phyloP scores from a whole-genome alignment of 2,113 vertebrate genomes.

The Nerophis lumbriciformis region DNA sequence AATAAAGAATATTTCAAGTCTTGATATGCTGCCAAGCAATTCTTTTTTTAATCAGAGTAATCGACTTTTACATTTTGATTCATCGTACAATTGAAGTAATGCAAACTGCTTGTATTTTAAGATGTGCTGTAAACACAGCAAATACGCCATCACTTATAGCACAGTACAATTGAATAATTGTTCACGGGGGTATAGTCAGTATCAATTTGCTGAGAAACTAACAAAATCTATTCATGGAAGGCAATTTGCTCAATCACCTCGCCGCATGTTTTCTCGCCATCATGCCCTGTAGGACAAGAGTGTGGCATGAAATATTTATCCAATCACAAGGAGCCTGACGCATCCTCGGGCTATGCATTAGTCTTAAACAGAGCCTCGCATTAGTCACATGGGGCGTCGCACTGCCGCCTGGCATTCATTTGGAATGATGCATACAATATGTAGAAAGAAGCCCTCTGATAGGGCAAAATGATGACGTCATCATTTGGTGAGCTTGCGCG shows the following conservation, averaged over 20 bases:
- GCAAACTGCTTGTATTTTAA: not conserved
- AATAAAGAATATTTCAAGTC: no score
- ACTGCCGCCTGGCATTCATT: slow-evolving; percentile 49
- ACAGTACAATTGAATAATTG: no score
- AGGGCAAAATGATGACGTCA: not conserved
- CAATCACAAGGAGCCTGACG: slow-evolving; percentile 58
- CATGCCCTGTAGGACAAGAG: slow-evolving; percentile 48
- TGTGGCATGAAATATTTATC: slow-evolving; percentile 65
- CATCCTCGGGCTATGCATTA: slow-evolving; percentile 64
- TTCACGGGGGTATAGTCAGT: no score
- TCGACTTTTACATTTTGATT: no score
- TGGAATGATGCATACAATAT: slow-evolving; percentile 48
- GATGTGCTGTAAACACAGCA: no score
- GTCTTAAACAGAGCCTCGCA: slow-evolving; percentile 53
- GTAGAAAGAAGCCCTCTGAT: not conserved
- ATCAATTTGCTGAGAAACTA: not conserved
- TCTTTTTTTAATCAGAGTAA: no score
- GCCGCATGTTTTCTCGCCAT: slow-evolving; percentile 47
- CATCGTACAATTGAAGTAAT: not conserved
- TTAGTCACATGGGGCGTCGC: slow-evolving; percentile 58
- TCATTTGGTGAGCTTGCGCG: slow-evolving; percentile 5
- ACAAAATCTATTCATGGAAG: slow-evolving; percentile 49
- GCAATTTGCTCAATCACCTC: slow-evolving; percentile 50
- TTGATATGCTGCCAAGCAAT: no score
- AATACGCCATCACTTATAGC: no score